Base-by-base conservation (phyloP, 2,888 invertebrate species). In the Cecidostiba fungosa region DNA sequence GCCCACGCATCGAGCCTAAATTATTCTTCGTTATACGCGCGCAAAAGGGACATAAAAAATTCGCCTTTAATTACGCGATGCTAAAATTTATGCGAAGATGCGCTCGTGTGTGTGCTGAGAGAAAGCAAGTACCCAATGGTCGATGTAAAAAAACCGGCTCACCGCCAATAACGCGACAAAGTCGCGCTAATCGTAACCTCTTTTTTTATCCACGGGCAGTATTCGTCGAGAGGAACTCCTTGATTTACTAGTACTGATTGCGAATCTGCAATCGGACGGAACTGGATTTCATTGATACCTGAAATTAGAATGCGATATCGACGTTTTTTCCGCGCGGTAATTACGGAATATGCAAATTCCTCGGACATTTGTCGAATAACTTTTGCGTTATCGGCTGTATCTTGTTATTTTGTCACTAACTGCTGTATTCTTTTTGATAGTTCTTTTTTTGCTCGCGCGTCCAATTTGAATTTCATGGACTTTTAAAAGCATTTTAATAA, bases 171-270 rank as follows among this genome's bases (percentile, higher is more conserved):
- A 54, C 79, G 70, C 50, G 74, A 76, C 80, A 84, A 84, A 76
- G 80, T 80, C 80, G 69, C 69, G 23, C 70, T 80, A 76, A 84
- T 80, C 78, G 84, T 54, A 73, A 74, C 73, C 79, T 78, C 66
- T 74, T 80, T 80, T 84, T 84, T 84, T 66, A 39, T 14, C 23
- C 3, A 29, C 4, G 50, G 16, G 16, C 5, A 32, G 32, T 14
- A 29, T 8, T 66, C n/a, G n/a, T 26, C 32, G 23, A 70, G 70
- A 23, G 70, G 47, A 16, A 32, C 14, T 29, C 2, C n/a, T 66
- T 66, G 66, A 26, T 66, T 66, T 29, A 66, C 29, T 14, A 12
- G 66, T 26, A 8, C 16, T 29, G 26, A 66, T 66, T 66, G 14
- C 16, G 29, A 66, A 26, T 66, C 29, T 66, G 66, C 16, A 14